Evolutionary conservation across 1,140 invertebrate genomes (phyloP), one percentile per base, ranked within the genome.

Genomic region (Neodiprion pinetum): DNA sequence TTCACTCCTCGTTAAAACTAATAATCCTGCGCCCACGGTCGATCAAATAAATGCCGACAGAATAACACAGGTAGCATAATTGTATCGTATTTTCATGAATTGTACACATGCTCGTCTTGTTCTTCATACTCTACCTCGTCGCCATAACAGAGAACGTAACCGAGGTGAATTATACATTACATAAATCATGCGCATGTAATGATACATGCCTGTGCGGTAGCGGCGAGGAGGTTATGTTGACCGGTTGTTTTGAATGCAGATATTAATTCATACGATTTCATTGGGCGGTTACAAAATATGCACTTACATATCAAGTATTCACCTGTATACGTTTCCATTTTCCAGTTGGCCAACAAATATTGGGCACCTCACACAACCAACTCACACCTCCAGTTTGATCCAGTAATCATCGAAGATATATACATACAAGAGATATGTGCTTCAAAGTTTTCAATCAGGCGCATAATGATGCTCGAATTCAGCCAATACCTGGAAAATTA

Each of bases 401-500:
- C 92, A 23, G 87, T 93, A 76, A 91, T 96, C 77, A 92, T 96
- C 65, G 94, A 96, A 81, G 92, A 95, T 80, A 94, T 97, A 80
- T 97, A 97, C 82, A 85, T 91, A 28, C 91, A 94, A 80, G 95
- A 97, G 88, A 95, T 97, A 80, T 90, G 91, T 78, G 91, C 91
- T 50, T 92, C 92, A 73, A 93, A 93, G 89, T 97, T 96, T 88
- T 93, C 95, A 7, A 95, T 96, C 7, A 90, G 95, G 65, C 91
- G 97, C 17, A 96, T 98, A 71, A 98, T 98, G 93, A 94, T 99
- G 91, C 88, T 99, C 49, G 98, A 99, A 87, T 98, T 99, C 82
- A 98, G 97, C 83, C 98, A 99, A 80, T 99, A 98, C 88, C 86
- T 99, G 75, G 98, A 99, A 86, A 97, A 97, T 84, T 99, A 96